Conservation (phyloP, 2,888 invertebrate species). For the Ethmia dodecea region DNA sequence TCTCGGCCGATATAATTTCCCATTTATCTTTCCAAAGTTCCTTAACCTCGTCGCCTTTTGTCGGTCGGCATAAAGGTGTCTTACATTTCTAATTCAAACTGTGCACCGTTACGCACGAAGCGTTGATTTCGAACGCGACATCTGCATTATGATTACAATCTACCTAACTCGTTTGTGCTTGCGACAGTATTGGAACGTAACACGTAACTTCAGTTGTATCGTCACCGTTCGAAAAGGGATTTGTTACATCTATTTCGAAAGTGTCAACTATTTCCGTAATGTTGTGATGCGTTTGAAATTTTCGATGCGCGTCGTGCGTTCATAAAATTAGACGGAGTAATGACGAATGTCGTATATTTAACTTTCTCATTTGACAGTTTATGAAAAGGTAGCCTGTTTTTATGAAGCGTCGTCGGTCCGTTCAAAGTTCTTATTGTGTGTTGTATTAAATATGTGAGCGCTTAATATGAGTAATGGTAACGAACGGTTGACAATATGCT, state of each 20-base stretch:
- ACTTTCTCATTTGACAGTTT: slow-evolving; percentile 49
- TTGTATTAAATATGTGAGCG: slow-evolving; percentile 53
- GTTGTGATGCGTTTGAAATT: slow-evolving; percentile 13
- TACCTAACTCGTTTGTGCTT: slow-evolving; percentile 19
- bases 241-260: slow-evolving; percentile 17
- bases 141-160: slow-evolving; percentile 26
- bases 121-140: slow-evolving; percentile 45
- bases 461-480: slow-evolving; percentile 63
- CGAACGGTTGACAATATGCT: slow-evolving; percentile 56
- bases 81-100: slow-evolving; percentile 66
- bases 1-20: slow-evolving; percentile 72
- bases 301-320: slow-evolving; percentile 22
- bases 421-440: slow-evolving; percentile 42
- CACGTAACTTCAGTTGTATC: slow-evolving; percentile 2
- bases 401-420: slow-evolving; percentile 46
- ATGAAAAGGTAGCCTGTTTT: slow-evolving; percentile 54
- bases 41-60: slow-evolving; percentile 66
- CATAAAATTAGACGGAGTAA: slow-evolving; percentile 58
- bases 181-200: slow-evolving; percentile 20
- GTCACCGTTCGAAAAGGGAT: slow-evolving; percentile 13
- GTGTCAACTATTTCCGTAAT: slow-evolving; percentile 16
- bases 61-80: slow-evolving; percentile 61
- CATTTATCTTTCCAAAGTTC: slow-evolving; percentile 69
- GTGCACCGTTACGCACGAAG: slow-evolving; percentile 70
- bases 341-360: slow-evolving; percentile 67